These are phyloP conservation scores for Dyspetes luteomarginatus DNA, from an alignment of 2,888 invertebrate genomes.

Conservation along the genomic window DNA sequence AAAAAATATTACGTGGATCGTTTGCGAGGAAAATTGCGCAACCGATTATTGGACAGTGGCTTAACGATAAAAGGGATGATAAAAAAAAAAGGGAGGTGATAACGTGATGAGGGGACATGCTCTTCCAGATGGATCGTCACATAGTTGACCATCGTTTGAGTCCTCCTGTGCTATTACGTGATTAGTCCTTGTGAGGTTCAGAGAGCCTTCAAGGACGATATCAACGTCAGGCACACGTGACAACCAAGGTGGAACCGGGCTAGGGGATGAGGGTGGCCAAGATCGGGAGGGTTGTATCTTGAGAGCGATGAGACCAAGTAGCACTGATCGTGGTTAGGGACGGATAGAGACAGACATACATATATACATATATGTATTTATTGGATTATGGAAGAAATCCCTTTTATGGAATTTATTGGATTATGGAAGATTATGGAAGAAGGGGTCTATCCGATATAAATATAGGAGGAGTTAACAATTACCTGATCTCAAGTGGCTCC, in stretches of 20 bases:
- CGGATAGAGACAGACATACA: not conserved
- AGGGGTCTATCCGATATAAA: no score
- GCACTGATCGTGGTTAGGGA: not conserved
- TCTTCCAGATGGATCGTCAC: not conserved
- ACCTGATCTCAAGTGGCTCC: no score
- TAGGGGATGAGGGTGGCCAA: not conserved
- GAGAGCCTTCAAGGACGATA: not conserved
- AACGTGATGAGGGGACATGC: not conserved
- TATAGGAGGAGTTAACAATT: no score
- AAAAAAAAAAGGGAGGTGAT: not conserved
- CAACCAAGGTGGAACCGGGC: not conserved
- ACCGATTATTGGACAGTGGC: not conserved
- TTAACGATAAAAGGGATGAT: not conserved
- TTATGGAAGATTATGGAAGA: no score
- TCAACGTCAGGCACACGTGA: slow-evolving; percentile 2
- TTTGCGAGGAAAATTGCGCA: not conserved
- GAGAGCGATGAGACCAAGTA: not conserved
- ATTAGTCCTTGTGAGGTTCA: not conserved
- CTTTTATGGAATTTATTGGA: no score
- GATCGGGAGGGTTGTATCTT: not conserved
- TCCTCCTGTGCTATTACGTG: not conserved
- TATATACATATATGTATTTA: not conserved
- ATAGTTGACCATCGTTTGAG: not conserved
- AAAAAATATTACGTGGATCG: not conserved
- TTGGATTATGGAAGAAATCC: not conserved